These are phyloP conservation scores for Amazona guildingii DNA, from an alignment of 2,113 vertebrate species.

Conservation along the genomic window DNA sequence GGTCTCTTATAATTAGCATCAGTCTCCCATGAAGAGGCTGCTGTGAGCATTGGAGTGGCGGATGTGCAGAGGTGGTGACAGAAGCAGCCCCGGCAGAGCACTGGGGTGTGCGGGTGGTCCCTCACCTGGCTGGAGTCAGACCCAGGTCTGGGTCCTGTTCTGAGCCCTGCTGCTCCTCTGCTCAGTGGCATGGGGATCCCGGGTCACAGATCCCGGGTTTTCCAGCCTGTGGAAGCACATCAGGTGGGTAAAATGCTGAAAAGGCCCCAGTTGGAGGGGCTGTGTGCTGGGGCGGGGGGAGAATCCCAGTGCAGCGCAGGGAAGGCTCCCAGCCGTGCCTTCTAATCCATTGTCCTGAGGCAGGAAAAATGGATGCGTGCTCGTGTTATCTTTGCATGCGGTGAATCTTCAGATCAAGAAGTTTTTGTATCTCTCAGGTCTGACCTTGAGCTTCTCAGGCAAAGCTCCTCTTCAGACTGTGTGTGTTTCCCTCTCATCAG, in stretches of 20 bases:
- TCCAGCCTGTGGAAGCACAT: not conserved
- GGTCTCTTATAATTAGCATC: no score
- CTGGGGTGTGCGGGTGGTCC: not conserved
- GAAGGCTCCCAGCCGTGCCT: not conserved
- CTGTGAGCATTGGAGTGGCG: not conserved
- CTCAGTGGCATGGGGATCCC: not conserved
- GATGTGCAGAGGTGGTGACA: not conserved
- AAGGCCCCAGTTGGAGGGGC: not conserved
- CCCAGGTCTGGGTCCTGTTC: not conserved
- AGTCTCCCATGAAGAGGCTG: rapidly evolving
- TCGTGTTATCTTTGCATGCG: not conserved
- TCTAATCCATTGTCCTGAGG: not conserved
- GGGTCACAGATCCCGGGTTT: not conserved
- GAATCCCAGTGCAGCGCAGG: rapidly evolving
- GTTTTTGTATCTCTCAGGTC: not conserved
- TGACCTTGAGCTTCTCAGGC: constrained; percentile 23
- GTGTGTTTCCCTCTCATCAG: not conserved
- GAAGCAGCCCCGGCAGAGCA: not conserved
- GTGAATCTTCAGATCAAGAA: not conserved
- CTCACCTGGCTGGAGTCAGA: not conserved
- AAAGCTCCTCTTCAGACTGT: not conserved
- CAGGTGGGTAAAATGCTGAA: not conserved
- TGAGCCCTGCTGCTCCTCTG: not conserved
- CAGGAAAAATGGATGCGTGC: rapidly evolving
- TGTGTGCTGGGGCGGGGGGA: no score